Conservation (phyloP, 2,888 invertebrate species). For the Patella caerulea region DNA sequence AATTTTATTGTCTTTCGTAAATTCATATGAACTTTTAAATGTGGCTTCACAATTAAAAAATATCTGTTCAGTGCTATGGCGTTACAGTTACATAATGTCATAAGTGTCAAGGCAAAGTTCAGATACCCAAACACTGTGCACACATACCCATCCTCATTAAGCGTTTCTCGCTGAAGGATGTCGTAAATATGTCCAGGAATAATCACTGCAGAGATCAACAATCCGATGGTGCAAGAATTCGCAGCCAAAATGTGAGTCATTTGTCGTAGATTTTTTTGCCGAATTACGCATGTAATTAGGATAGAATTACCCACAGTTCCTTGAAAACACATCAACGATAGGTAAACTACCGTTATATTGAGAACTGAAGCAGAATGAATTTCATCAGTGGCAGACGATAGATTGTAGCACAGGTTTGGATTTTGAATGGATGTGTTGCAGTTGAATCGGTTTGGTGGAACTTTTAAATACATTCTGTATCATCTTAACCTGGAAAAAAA, state of each 20-base stretch:
- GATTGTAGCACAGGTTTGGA: too few relatives aligned
- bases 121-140: slow-evolving; percentile 24
- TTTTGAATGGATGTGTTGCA: too few relatives aligned
- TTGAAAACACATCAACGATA: slow-evolving; percentile 21
- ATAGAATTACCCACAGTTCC: slow-evolving; percentile 24
- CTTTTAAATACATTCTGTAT: too few relatives aligned
- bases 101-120: slow-evolving; percentile 23
- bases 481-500: too few relatives aligned
- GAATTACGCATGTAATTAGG: slow-evolving; percentile 19
- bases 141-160: neutral
- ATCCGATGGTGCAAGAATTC: slow-evolving; percentile 26
- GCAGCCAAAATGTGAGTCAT: slow-evolving; percentile 24
- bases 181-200: slow-evolving; percentile 27
- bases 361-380: too few relatives aligned
- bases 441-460: too few relatives aligned
- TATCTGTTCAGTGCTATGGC: slow-evolving; percentile 26
- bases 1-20: neutral
- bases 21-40: neutral
- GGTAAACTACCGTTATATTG: slow-evolving; percentile 11
- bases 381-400: too few relatives aligned
- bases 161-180: neutral
- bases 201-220: slow-evolving; percentile 19
- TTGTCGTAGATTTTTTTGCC: slow-evolving; percentile 19
- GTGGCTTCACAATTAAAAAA: slow-evolving; percentile 14
- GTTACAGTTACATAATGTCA: slow-evolving; percentile 17